These are phyloP conservation scores for Neopipo cinnamomea DNA, from an alignment of 2,113 vertebrate species.

Conservation along the genomic window DNA sequence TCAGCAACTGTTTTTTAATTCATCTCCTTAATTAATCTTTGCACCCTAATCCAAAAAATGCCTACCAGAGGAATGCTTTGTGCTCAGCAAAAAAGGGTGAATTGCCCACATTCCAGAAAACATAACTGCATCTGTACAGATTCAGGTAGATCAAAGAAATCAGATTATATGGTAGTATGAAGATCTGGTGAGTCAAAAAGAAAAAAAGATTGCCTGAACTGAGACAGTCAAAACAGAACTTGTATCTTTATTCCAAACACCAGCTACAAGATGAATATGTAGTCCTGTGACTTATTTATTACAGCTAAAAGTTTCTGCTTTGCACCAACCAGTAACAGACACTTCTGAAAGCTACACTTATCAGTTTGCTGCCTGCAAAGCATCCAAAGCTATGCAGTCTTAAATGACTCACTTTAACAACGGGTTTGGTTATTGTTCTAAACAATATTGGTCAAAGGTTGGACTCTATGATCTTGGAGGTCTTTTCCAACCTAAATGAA, in stretches of 20 bases:
- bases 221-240: background rate
- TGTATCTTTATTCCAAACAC: background rate
- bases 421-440: background rate
- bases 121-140: background rate
- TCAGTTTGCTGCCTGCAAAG: background rate
- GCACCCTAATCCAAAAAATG: background rate
- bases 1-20: background rate
- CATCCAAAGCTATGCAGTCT: background rate
- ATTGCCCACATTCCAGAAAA: background rate
- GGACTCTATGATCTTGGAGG: background rate
- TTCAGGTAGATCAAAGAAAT: background rate
- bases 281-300: background rate
- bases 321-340: background rate
- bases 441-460: background rate
- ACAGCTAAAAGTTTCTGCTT: background rate
- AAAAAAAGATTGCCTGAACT: background rate
- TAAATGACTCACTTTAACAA: background rate
- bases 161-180: background rate
- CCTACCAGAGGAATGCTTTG: background rate
- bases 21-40: background rate
- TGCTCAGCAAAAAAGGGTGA: background rate
- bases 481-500: background rate
- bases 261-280: background rate
- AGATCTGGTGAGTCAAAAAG: background rate
- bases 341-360: background rate